These are phyloP conservation scores for Potamilus streckersoni DNA, from an alignment of 1,140 invertebrate species.

Conservation along the genomic window DNA sequence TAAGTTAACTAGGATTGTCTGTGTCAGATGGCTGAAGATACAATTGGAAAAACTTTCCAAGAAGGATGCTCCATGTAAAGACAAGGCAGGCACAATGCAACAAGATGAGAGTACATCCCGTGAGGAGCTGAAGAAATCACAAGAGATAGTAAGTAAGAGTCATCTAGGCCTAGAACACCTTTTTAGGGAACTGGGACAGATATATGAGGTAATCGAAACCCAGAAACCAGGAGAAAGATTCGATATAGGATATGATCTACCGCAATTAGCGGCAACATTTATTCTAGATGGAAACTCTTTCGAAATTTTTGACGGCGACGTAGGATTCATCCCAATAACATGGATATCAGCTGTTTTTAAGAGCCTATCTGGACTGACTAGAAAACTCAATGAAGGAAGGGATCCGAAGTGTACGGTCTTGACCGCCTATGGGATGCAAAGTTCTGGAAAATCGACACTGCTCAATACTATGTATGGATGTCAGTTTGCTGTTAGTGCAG, in stretches of 20 bases:
- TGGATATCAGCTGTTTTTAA: constrained; percentile 2
- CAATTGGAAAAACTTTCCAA: too few relatives aligned
- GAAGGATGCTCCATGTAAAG: too few relatives aligned
- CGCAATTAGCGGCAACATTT: not conserved
- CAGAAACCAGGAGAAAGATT: not conserved
- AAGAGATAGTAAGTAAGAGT: too few relatives aligned
- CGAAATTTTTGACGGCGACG: constrained; percentile 12
- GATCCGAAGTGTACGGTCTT: constrained; percentile 6
- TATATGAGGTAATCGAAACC: constrained; percentile 1
- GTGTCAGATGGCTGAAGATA: too few relatives aligned
- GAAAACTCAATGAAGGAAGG: not conserved
- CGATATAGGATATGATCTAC: not conserved
- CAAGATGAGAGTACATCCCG: too few relatives aligned
- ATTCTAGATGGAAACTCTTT: constrained; percentile 1
- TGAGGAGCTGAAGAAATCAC: too few relatives aligned
- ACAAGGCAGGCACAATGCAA: too few relatives aligned
- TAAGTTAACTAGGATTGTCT: too few relatives aligned
- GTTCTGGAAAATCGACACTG: constrained; percentile 25
- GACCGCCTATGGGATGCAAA: constrained; percentile 18
- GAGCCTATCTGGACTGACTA: not conserved
- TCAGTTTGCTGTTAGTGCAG: constrained; percentile 3
- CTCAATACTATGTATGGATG: constrained; percentile 27
- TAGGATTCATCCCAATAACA: not conserved
- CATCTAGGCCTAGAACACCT: not conserved
- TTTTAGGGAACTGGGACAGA: constrained; percentile 8